Evolutionary conservation across 2,888 invertebrate genomes (phyloP), one percentile per base, ranked within the genome.

Genomic region (Teleogryllus oceanicus): DNA sequence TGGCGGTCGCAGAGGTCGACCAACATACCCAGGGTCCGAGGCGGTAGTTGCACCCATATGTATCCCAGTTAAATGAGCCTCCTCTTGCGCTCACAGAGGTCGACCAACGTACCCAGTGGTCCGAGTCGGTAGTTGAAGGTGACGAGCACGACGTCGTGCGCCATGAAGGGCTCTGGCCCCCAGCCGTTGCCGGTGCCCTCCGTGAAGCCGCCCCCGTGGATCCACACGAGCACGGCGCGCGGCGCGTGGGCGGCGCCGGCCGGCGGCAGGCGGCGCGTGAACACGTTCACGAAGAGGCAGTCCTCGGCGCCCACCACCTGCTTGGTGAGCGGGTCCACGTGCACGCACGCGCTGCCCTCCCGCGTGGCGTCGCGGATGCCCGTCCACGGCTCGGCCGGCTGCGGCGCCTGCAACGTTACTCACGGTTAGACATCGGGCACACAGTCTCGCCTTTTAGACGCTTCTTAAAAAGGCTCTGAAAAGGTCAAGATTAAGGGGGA

Each of bases 261-360:
- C 3, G 62, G 5, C 5, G 37, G 37, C 62, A 62, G 62, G 16
- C n/a, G 62, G 16, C n/a, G 75, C 24, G 75, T 75, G 75, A 24
- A 75, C 75, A 75, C 75, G 21, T 75, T 75, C 8, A 75, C 24
- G n/a, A 24, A 16, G n/a, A 75, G 75, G 21, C 75, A 75, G 75
- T 75, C 75, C 75, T 75, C 75, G 11, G 16, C 75, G 20, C 75
- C 75, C 75, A 24, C 75, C 21, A 75, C 13, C 18, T 21, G 75
- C 13, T 21, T 16, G n/a, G 75, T 75, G n/a, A 75, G 75, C 21
- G 37, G 37, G 21, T 75, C 75, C 4, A 75, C 8, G 21, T 75
- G 75, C 75, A 24, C 21, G 21, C 21, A 20, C 75, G 13, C 3
- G 75, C 37, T 75, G 75, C 75, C 75, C 75, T 75, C 75, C 21